Conservation (phyloP, 2,888 invertebrate genomes). For the Torymus texanus region DNA sequence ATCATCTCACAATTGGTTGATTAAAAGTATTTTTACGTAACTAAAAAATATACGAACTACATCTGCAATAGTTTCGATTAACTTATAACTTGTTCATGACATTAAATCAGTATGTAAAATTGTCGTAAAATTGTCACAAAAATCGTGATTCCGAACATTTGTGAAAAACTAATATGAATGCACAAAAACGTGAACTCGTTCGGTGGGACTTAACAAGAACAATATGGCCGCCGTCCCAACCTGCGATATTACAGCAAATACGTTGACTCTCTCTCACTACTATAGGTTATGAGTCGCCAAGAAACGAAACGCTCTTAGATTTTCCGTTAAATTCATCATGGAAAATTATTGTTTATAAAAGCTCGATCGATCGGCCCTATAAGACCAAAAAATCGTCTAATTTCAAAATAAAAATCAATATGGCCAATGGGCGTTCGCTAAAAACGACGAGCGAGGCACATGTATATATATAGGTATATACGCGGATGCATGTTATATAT, state of each 20-base stretch:
- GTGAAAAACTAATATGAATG: no score
- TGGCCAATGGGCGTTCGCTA: constrained; percentile 15
- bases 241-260: constrained; percentile 17
- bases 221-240: constrained; percentile 50
- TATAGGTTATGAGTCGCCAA: constrained; percentile 21
- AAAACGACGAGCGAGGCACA: constrained; percentile 1
- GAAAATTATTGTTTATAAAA: not conserved
- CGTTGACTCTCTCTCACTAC: not conserved
- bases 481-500: not conserved
- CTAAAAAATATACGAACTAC: no score
- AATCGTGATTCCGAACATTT: not conserved
- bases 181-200: no score
- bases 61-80: no score
- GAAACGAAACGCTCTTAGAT: not conserved
- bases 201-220: constrained; percentile 49
- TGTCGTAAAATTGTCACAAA: not conserved
- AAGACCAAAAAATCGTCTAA: constrained; percentile 19
- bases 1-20: no score
- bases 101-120: no score
- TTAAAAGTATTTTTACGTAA: no score
- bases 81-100: no score
- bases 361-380: not conserved
- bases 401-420: constrained; percentile 55
- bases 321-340: not conserved
- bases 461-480: constrained; percentile 3